Percentiles rank a stretch among this genome's conserved stretches.
Conservation (phyloP, 2,113 vertebrate genomes). For the Campylomormyrus tamandua region DNA sequence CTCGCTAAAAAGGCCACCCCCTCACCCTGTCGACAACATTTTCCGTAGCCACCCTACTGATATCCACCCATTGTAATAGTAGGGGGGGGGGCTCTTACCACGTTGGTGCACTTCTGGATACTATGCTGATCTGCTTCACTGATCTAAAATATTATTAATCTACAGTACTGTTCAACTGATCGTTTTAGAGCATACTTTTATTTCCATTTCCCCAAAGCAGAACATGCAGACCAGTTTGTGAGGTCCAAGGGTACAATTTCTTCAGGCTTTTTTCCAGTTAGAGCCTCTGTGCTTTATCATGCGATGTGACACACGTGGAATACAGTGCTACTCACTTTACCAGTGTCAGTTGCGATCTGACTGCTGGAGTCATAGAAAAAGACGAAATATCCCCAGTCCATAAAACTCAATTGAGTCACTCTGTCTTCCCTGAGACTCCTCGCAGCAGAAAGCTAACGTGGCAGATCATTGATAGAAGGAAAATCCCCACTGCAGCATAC, state of each 20-base stretch:
- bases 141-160: not conserved
- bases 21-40: not conserved
- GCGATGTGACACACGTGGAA: not conserved
- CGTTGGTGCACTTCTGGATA: not conserved
- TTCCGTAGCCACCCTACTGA: not conserved
- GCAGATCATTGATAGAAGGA: too few species aligned
- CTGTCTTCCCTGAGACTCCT: not conserved
- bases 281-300: not conserved
- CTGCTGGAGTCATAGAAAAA: not conserved
- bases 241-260: not conserved
- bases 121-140: not conserved
- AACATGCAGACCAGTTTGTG: not conserved
- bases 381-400: not conserved
- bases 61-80: not conserved
- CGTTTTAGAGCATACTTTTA: not conserved
- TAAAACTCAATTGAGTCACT: not conserved
- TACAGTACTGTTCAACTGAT: not conserved
- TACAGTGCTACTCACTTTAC: not conserved
- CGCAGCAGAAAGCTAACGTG: not conserved
- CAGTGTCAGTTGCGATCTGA: not conserved
- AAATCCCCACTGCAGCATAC: not conserved
- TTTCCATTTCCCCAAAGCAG: not conserved
- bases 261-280: not conserved
- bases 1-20: not conserved
- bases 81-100: not conserved